Conservation (phyloP, 2,797 vertebrate species). For the Numenius phaeopus region DNA sequence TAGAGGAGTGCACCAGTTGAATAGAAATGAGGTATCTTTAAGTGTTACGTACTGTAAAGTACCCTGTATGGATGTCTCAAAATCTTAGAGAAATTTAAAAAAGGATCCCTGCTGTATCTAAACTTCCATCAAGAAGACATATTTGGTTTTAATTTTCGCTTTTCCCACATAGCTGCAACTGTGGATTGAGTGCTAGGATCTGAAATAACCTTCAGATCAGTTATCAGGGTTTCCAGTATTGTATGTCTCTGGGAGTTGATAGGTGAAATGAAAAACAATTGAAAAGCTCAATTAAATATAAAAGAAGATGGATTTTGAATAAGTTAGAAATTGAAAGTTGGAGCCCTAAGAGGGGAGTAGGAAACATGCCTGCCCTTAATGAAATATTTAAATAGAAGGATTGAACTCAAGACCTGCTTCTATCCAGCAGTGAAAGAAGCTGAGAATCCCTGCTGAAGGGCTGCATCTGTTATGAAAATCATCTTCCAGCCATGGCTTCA, state of each 20-base stretch:
- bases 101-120: background rate
- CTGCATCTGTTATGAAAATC: slow-evolving; percentile 67
- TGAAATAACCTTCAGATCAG: background rate
- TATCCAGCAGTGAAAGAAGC: slow-evolving; percentile 59
- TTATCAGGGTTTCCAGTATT: background rate
- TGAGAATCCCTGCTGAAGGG: slow-evolving; percentile 67
- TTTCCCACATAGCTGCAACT: background rate
- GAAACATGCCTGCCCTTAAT: slow-evolving; percentile 34
- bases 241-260: background rate
- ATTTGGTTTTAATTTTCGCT: background rate
- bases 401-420: slow-evolving; percentile 56
- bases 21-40: background rate
- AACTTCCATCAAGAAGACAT: background rate
- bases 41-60: background rate
- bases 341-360: background rate
- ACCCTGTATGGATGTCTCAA: background rate
- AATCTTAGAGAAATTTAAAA: background rate
- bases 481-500: slow-evolving; percentile 56
- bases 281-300: background rate
- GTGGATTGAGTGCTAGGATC: background rate
- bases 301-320: background rate
- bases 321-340: background rate
- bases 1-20: background rate
- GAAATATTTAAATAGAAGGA: slow-evolving; percentile 60
- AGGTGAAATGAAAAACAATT: slow-evolving; percentile 1